Conservation (phyloP, 2,797 vertebrate genomes). For the Xyrichtys novacula region DNA sequence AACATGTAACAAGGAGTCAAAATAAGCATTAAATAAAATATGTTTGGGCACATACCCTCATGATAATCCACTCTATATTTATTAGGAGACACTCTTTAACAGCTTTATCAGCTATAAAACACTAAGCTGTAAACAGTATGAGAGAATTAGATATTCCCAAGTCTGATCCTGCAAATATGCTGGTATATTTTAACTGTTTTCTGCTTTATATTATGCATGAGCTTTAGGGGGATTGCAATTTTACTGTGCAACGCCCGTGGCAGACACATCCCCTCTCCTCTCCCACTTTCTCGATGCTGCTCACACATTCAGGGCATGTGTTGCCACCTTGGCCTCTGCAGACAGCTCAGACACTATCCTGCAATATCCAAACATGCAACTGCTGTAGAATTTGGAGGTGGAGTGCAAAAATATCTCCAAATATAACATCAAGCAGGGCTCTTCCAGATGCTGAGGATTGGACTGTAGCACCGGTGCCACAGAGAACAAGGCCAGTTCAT, state of each 20-base stretch:
- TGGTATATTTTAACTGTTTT: background rate
- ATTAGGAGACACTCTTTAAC: conserved; percentile 19
- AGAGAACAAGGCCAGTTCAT: conserved; percentile 34
- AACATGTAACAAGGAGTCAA: background rate
- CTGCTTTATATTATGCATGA: background rate
- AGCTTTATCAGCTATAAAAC: conserved; percentile 26
- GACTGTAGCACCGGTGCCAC: conserved; percentile 13
- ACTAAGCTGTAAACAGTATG: conserved; percentile 10
- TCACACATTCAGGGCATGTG: conserved; percentile 46
- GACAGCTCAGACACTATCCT: conserved; percentile 23
- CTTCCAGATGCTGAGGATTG: conserved; percentile 46
- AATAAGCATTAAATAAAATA: background rate
- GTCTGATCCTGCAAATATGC: conserved; percentile 4
- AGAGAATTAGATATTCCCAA: background rate
- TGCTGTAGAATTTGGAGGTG: conserved; percentile 54
- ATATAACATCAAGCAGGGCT: conserved; percentile 52
- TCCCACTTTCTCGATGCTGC: background rate
- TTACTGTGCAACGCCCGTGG: conserved; percentile 10
- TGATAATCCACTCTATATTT: conserved; percentile 25
- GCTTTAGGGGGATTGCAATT: conserved; percentile 1
- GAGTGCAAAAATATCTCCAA: conserved; percentile 60
- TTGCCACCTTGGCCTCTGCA: conserved; percentile 33
- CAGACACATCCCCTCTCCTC: conserved; percentile 11
- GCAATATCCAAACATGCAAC: conserved; percentile 53
- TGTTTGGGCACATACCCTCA: background rate